These are phyloP conservation scores for Nemurella pictetii DNA, from an alignment of 2,888 invertebrate genomes.

Conservation along the genomic window DNA sequence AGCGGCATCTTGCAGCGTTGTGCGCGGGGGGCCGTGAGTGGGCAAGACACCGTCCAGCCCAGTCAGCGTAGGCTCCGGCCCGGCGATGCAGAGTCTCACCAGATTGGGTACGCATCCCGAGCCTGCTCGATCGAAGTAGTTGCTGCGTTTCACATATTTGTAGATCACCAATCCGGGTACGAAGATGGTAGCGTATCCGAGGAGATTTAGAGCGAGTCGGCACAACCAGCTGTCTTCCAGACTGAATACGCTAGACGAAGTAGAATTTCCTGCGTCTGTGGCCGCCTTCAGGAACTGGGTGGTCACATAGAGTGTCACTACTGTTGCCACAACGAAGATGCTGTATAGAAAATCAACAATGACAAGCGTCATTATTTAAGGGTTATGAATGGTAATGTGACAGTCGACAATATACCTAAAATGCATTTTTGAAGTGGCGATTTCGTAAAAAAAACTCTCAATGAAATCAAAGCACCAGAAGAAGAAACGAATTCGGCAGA, in stretches of 20 bases:
- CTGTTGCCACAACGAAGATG: conserved; percentile 53
- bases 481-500: no score
- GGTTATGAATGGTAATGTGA: not conserved
- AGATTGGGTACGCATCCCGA: conserved; percentile 52
- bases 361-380: no score
- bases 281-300: conserved; percentile 53
- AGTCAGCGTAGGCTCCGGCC: conserved; percentile 48
- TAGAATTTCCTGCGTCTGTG: conserved; percentile 42
- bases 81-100: conserved; percentile 59
- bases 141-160: conserved; percentile 75
- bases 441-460: not conserved
- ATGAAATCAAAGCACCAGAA: not conserved
- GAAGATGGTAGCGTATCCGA: conserved; percentile 87
- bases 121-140: conserved; percentile 72
- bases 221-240: conserved; percentile 73
- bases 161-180: conserved; percentile 83
- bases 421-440: not conserved
- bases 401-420: not conserved
- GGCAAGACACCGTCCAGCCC: conserved; percentile 37
- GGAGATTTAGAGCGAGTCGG: conserved; percentile 74
- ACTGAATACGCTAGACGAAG: conserved; percentile 47
- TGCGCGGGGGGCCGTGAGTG: conserved; percentile 50
- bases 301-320: conserved; percentile 54
- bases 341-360: conserved; percentile 46
- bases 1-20: conserved; percentile 61